Evolutionary conservation across 2,113 vertebrate species (phyloP), one percentile per base, ranked within the genome.

Genomic region (Mixornis gularis): DNA sequence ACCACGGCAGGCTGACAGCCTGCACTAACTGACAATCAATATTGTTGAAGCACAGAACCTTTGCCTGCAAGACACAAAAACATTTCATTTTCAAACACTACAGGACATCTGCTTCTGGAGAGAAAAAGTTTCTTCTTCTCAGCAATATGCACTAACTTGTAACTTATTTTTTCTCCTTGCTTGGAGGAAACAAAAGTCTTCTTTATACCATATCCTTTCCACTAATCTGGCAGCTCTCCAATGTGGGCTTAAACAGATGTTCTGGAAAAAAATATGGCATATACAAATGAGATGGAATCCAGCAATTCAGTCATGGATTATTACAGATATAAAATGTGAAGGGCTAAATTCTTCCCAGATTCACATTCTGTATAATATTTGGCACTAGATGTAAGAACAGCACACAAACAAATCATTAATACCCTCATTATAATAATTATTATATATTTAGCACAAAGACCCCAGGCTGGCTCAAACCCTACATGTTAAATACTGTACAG

Each of bases 41-140:
- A 95, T 88, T 95, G 94, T 93, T 90, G 93, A 95, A 95, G 86
- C 65, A 3, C 87, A 94, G 94, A 96, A 95, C 93, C 94, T 95
- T 95, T 96, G 94, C 95, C 95, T 96, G 90, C 79, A 25, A 96
- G 93, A 96, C 76, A 95, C 90, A 93, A 94, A 95, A 94, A 51
- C 92, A 95, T 96, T 96, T 95, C 95, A 95, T 96, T 96, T 95
- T 96, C 92, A 90, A 96, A 91, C 93, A 86, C 94, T 95, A 95
- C 94, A 86, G 95, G 95, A 96, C 95, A 95, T 96, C 95, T 96
- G 95, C 85, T 95, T 93, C 95, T 93, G 52, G 88, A 93, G 72
- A 95, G 90, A 84, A 96, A 91, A 94, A 95, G 93, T 96, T 95
- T 83, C 85, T 93, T 52, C 94, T 94, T 64, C 88, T 84, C 63